A percentile compares a stretch with the other conserved stretches of the same genome.
phyloP scores from a whole-genome alignment of 2,797 vertebrate genomes.

The Typhlichthys eigenmanni region DNA sequence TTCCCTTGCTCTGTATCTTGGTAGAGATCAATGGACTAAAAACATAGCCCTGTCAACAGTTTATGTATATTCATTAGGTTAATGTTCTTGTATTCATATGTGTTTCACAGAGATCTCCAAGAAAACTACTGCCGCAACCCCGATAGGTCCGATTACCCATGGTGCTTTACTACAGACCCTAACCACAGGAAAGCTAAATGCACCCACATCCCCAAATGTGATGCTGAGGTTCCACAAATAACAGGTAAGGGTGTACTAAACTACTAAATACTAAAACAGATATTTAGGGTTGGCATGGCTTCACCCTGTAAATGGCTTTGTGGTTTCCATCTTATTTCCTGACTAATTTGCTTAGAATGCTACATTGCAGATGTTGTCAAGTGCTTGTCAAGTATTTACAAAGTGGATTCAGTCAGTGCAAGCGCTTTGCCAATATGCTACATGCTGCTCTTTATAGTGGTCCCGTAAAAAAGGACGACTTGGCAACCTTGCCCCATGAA shows the following conservation, averaged over 20 bases:
- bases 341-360: conserved; percentile 29
- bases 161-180: conserved; percentile 96
- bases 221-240: conserved; percentile 63
- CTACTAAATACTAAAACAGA: not conserved
- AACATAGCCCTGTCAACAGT: too few relatives aligned
- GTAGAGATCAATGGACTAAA: too few relatives aligned
- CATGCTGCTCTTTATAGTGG: conserved; percentile 37
- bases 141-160: conserved; percentile 91
- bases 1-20: too few relatives aligned
- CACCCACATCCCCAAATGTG: conserved; percentile 92
- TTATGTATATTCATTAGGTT: too few relatives aligned
- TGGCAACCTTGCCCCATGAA: conserved; percentile 55
- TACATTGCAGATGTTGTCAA: conserved; percentile 28
- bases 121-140: conserved; percentile 97
- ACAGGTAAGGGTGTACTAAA: conserved; percentile 63
- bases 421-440: not conserved
- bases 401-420: conserved; percentile 30
- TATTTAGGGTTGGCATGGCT: not conserved
- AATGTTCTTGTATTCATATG: conserved; percentile 37
- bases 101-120: conserved; percentile 84
- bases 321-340: conserved; percentile 4
- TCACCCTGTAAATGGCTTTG: conserved; percentile 5
- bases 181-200: conserved; percentile 90
- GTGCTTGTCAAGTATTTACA: conserved; percentile 42
- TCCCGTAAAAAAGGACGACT: conserved; percentile 49